Evolutionary conservation across 1,140 invertebrate genomes (phyloP).

Genomic region (Aphaenogaster rudis): DNA sequence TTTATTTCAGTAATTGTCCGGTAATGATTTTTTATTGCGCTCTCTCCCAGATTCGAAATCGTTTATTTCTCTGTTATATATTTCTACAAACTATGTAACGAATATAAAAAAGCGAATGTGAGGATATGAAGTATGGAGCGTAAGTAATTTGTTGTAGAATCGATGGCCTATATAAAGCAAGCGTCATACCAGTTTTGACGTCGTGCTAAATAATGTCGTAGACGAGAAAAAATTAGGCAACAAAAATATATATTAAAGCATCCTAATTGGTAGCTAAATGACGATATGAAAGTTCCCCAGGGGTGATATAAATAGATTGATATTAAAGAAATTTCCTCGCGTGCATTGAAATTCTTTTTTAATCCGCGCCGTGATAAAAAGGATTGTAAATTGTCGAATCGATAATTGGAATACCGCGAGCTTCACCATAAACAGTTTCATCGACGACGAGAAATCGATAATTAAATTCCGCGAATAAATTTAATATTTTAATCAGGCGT

Average conservation of each 20-base stretch:
- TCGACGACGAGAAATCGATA: neutral
- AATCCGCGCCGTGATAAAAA: neutral
- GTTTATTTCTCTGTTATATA: neutral
- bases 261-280: neutral
- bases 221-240: neutral
- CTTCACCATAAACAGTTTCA: neutral
- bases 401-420: neutral
- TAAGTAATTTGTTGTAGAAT: slow-evolving; percentile 49
- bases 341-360: neutral
- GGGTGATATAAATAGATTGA: neutral
- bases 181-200: slow-evolving; percentile 32
- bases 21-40: neutral
- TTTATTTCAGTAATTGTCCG: neutral
- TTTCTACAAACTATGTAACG: slow-evolving; percentile 13
- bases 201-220: slow-evolving; percentile 5
- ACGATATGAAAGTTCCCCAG: neutral
- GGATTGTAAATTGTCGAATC: neutral
- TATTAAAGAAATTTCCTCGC: neutral
- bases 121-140: slow-evolving; percentile 19
- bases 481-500: slow-evolving; percentile 17
- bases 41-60: neutral
- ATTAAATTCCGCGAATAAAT: slow-evolving; percentile 29
- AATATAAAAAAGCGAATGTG: neutral
- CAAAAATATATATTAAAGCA: neutral
- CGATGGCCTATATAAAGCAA: slow-evolving; percentile 46